phyloP scores from a whole-genome alignment of 1,140 invertebrate species.

The Matsumurasca onukii region DNA sequence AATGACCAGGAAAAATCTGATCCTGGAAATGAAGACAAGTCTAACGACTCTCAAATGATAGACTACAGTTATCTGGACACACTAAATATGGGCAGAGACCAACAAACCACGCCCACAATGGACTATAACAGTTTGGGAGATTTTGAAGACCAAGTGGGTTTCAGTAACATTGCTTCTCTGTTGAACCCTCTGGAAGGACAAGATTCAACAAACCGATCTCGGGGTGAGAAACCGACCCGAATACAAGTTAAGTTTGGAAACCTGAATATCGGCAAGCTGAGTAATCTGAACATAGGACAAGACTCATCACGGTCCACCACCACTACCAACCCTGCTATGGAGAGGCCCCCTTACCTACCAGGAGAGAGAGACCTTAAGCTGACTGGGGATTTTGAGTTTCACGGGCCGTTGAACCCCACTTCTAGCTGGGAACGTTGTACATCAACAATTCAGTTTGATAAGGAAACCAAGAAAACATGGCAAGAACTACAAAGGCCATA shows the following conservation, averaged over 20 bases:
- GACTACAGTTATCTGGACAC: constrained; percentile 36
- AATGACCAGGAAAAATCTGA: constrained; percentile 50
- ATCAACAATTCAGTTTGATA: constrained; percentile 75
- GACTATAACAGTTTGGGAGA: constrained; percentile 17
- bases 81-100: background rate
- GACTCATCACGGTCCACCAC: constrained; percentile 20
- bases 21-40: constrained; percentile 11
- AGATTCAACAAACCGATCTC: constrained; percentile 5
- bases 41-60: constrained; percentile 32
- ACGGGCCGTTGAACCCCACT: constrained; percentile 30
- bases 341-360: constrained; percentile 53
- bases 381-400: constrained; percentile 68
- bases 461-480: constrained; percentile 77
- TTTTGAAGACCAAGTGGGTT: constrained; percentile 28
- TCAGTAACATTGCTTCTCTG: constrained; percentile 33
- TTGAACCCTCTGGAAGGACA: constrained; percentile 28
- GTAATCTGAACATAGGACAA: constrained; percentile 42
- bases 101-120: background rate
- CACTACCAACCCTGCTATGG: background rate
- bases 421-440: constrained; percentile 71
- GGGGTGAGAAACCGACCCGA: constrained; percentile 33
- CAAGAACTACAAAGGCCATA: constrained; percentile 79
- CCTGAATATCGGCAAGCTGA: constrained; percentile 41
- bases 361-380: constrained; percentile 78
- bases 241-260: constrained; percentile 44